phyloP scores from a whole-genome alignment of 2,113 vertebrate genomes.

The Pomatorhinus ruficollis region DNA sequence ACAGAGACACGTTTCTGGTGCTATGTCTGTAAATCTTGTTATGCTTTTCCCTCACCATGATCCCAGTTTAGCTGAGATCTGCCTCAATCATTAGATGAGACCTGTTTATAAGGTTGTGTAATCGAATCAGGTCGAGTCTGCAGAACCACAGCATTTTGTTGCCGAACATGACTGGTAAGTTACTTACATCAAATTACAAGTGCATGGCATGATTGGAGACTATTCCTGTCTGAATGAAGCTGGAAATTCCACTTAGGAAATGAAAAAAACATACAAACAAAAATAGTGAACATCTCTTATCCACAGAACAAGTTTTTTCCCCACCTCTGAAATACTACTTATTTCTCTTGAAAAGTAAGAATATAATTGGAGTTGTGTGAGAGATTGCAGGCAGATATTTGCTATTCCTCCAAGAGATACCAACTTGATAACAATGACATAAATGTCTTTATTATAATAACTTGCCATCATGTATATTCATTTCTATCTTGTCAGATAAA shows the following conservation, averaged over 20 bases:
- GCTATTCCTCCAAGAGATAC: background rate
- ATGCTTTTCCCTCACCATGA: slow-evolving; percentile 1
- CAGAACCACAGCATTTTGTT: slow-evolving; percentile 33
- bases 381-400: background rate
- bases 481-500: slow-evolving; percentile 10
- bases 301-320: background rate
- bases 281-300: background rate
- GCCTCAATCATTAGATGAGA: slow-evolving; percentile 39
- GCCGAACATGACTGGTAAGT: slow-evolving; percentile 40
- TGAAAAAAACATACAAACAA: background rate
- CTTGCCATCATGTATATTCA: background rate
- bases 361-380: background rate
- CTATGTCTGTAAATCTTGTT: slow-evolving; percentile 59
- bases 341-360: background rate
- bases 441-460: background rate
- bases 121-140: slow-evolving; percentile 60
- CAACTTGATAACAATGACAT: background rate
- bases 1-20: background rate
- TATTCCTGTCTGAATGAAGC: background rate
- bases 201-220: background rate
- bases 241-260: background rate
- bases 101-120: slow-evolving; percentile 46
- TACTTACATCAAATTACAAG: slow-evolving; percentile 50
- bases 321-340: background rate
- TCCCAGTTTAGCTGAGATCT: slow-evolving; percentile 45